phyloP scores from a whole-genome alignment of 2,888 invertebrate genomes.

The Scrobipalpa atriplicella region DNA sequence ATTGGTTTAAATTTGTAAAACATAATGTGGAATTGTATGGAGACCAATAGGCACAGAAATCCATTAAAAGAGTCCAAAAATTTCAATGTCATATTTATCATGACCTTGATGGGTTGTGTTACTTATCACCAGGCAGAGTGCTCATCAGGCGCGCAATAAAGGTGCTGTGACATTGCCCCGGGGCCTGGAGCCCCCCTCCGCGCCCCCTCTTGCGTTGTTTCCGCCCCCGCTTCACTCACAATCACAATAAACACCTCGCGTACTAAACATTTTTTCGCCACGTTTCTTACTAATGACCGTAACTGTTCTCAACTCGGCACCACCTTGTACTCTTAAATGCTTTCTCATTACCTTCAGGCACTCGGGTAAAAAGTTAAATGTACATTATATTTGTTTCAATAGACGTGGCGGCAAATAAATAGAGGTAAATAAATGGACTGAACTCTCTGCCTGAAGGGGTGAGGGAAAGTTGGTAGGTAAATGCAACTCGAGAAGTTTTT shows the following conservation, averaged over 20 bases:
- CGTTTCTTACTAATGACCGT: slow-evolving; percentile 65
- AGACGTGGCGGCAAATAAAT: background rate
- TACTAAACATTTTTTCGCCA: slow-evolving; percentile 64
- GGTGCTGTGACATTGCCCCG: slow-evolving; percentile 51
- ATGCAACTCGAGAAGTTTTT: too few species aligned
- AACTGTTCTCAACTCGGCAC: slow-evolving; percentile 50
- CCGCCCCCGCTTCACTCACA: slow-evolving; percentile 72
- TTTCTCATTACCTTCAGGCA: slow-evolving; percentile 19
- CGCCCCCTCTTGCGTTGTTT: slow-evolving; percentile 63
- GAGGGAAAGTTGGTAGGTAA: background rate
- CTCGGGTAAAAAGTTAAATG: slow-evolving; percentile 6
- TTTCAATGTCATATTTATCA: background rate
- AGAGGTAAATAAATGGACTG: too few species aligned
- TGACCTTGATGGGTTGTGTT: slow-evolving; percentile 16
- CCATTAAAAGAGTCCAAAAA: background rate
- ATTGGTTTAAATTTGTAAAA: too few species aligned
- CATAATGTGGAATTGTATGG: too few species aligned
- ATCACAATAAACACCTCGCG: slow-evolving; percentile 74
- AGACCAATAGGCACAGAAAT: too few species aligned
- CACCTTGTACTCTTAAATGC: slow-evolving; percentile 31
- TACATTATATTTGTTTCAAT: slow-evolving; percentile 7
- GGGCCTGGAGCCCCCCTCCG: slow-evolving; percentile 38
- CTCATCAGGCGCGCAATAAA: slow-evolving; percentile 55
- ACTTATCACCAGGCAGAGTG: slow-evolving; percentile 28
- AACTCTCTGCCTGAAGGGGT: too few species aligned